phyloP scores from a whole-genome alignment of 2,113 vertebrate genomes.

The Hippolais icterina region DNA sequence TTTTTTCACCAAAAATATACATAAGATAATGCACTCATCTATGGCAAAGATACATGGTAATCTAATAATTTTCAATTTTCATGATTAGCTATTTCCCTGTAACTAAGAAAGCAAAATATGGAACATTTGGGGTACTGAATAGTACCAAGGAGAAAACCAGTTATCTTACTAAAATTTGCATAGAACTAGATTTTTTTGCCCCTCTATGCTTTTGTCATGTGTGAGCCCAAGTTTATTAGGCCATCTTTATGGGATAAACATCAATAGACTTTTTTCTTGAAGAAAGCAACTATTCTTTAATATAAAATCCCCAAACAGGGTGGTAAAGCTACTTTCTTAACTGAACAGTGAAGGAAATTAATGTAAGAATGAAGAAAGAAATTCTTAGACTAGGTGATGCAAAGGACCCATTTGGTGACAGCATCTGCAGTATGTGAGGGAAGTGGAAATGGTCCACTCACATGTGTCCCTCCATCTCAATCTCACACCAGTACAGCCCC shows the following conservation, averaged over 20 bases:
- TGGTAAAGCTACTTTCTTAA: not conserved
- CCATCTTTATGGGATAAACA: not conserved
- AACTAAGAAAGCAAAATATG: not conserved
- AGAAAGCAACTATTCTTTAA: not conserved
- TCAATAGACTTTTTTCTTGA: not conserved
- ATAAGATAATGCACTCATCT: not conserved
- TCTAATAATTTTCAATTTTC: not conserved
- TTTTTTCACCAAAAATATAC: not conserved
- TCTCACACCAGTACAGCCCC: not conserved
- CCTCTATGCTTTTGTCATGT: not conserved
- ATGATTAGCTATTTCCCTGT: not conserved
- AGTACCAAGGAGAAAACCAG: not conserved
- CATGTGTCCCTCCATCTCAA: fast-evolving
- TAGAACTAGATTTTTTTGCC: not conserved
- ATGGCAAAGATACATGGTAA: not conserved
- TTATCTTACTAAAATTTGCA: not conserved
- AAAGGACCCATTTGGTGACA: not conserved
- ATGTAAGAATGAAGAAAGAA: not conserved
- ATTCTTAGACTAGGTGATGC: not conserved
- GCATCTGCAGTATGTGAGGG: not conserved
- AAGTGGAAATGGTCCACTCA: not conserved
- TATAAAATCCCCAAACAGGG: not conserved
- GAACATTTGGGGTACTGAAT: not conserved
- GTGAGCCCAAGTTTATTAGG: not conserved
- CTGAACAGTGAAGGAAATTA: not conserved